These are phyloP conservation scores for Xestoiulus laeticollis DNA, from an alignment of 2,888 invertebrate genomes.

Conservation along the genomic window DNA sequence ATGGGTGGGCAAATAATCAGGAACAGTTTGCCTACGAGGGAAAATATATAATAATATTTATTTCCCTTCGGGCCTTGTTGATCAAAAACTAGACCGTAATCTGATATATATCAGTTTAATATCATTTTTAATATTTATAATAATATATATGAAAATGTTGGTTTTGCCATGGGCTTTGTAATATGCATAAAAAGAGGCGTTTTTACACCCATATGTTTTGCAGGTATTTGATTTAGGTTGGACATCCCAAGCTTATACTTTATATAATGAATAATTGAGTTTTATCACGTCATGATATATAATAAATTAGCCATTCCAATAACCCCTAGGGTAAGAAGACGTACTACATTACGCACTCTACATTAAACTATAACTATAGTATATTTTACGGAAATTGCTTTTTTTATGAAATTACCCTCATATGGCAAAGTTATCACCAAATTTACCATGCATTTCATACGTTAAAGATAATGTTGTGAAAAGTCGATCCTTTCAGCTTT, in stretches of 20 bases:
- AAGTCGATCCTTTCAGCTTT: background rate
- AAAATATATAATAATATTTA: background rate
- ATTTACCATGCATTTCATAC: background rate
- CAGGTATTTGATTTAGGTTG: background rate
- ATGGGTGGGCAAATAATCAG: background rate
- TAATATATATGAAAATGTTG: background rate
- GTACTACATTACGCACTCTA: background rate
- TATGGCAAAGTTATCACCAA: background rate
- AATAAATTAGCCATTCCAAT: slow-evolving; percentile 1
- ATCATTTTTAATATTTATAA: background rate
- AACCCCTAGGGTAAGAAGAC: background rate
- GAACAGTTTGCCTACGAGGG: background rate
- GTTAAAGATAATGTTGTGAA: slow-evolving; percentile 34
- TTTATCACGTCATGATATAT: slow-evolving; percentile 17
- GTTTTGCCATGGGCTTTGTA: background rate
- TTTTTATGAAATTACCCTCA: background rate
- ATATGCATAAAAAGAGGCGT: background rate
- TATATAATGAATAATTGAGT: background rate
- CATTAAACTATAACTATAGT: background rate
- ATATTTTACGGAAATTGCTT: background rate
- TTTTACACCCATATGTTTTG: background rate
- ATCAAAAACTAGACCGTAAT: slow-evolving; percentile 39
- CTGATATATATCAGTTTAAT: slow-evolving; percentile 25
- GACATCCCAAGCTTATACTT: background rate
- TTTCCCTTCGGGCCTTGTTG: background rate